Evolutionary conservation across 2,797 vertebrate genomes (phyloP), one percentile per base, ranked within the genome.

Genomic region (Lacerta viridis): DNA sequence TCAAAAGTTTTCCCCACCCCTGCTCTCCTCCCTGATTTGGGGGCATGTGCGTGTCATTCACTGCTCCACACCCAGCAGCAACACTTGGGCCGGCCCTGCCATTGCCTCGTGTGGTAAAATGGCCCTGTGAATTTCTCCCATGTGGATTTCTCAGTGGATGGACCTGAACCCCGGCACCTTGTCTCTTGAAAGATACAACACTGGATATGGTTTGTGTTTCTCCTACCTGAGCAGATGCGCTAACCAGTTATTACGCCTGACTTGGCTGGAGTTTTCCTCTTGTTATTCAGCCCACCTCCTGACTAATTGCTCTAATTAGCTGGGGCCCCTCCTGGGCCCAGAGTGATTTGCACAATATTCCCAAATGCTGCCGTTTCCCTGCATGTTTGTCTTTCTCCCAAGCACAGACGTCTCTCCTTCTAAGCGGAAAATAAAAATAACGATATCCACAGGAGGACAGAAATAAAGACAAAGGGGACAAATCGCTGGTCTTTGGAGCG

Each of bases 281-380:
- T 89, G 78, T 91, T 89, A 71, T 88, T 89, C 91, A 75, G 1
- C 10, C 61, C 43, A 39, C 17, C 7, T 69, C 69, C 2, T 88
- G 88, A 91, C 69, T 94, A 88, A 91, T 90, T 92, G 88, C 87
- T 84, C 76, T 75, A 69, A 81, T 59, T 80, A 85, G 66, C 87
- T 10, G 0, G 1, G n/a, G 64, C 61, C 86, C 83, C 79, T 89
- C 79, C 55, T 88, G 59, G 0, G 0, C 3, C 71, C 46, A 13
- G 10, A 1, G 8, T 6, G 36, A 10, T 46, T 29, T 71, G 74
- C 0, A 11, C 69, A 71, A 66, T 86, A 77, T 64, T 66, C 29
- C 29, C 3, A 39, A 92, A 46, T 80, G 64, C 10, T 13, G 66
- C 43, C 43, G 17, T 75, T 29, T 0, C 5, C 39, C 79, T 15